These are phyloP conservation scores for Psittacula cyanocephala DNA, from an alignment of 2,113 vertebrate genomes.

Conservation along the genomic window DNA sequence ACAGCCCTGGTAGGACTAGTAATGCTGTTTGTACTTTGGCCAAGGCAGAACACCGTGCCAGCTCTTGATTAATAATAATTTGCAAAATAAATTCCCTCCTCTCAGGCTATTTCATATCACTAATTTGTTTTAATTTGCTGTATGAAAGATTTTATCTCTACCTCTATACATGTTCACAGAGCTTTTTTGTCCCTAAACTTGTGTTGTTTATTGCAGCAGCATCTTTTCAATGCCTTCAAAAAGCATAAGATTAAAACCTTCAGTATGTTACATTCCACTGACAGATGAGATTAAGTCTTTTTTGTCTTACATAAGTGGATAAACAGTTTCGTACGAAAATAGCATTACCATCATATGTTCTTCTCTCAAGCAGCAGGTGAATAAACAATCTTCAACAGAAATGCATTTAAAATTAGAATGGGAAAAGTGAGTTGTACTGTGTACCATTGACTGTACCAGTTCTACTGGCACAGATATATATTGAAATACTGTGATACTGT, in stretches of 20 bases:
- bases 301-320: not conserved
- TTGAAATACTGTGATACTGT: not conserved
- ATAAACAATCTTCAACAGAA: not conserved
- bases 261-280: not conserved
- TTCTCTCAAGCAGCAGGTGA: not conserved
- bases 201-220: not conserved
- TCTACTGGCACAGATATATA: not conserved
- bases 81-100: not conserved
- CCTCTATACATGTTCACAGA: not conserved
- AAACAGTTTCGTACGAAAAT: constrained; percentile 29
- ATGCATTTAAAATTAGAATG: not conserved
- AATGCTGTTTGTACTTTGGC: not conserved
- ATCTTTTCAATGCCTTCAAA: not conserved
- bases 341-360: not conserved
- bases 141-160: not conserved
- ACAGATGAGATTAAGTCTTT: not conserved
- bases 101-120: not conserved
- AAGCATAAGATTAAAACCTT: not conserved
- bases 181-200: not conserved
- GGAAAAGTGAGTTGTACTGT: not conserved
- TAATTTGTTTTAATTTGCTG: constrained; percentile 4
- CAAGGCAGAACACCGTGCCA: not conserved
- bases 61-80: not conserved
- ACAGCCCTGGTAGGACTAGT: not conserved
- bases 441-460: not conserved